Base-by-base conservation (phyloP, 2,113 vertebrate species). In the Heterochromis multidens region DNA sequence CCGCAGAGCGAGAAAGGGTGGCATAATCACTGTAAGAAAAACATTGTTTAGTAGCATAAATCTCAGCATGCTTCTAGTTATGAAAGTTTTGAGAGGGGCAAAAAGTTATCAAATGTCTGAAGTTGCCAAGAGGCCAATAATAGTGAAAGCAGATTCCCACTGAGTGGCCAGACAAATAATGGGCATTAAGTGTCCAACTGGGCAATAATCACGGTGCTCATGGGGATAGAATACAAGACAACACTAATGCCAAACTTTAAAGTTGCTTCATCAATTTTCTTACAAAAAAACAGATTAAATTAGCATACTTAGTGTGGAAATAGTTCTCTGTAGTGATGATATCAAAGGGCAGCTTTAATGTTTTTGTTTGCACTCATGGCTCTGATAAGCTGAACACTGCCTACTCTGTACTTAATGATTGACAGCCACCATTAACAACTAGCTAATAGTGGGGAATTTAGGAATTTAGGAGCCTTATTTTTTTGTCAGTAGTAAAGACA, bases 21-120 rank as follows among this genome's bases (percentile, higher is more conserved):
- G 79, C 70, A 80, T 92, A 90, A 93, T 94, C 93, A 91, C 76
- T n/a, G 19, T 40, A 81, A 89, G 78, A 85, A 91, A 87, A 91
- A 88, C 83, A 74, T 62, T 62, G 79, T 82, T 90, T 83, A 83
- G 67, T n/a, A 70, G 82, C 70, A 87, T 81, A 79, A 74, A 87
- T 87, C 88, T 90, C 88, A 89, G 84, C 87, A 82, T 6, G 74
- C 65, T 84, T 67, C 63, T 19, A 65, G 46, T 83, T 81, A 16
- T 84, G 54, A 82, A 93, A 88, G 85, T 93, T 89, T 82, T 40
- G 31, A 54, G 61, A 31, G 83, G 21, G 83, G 77, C 8, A 76
- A 62, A 88, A 93, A 89, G 81, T 91, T 87, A 31, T 62, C 27
- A 40, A 57, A 63, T 78, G 60, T 82, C 77, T 85, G 3, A 63